These are phyloP conservation scores for Anas acuta DNA, from an alignment of 2,797 vertebrate genomes.

Conservation along the genomic window DNA sequence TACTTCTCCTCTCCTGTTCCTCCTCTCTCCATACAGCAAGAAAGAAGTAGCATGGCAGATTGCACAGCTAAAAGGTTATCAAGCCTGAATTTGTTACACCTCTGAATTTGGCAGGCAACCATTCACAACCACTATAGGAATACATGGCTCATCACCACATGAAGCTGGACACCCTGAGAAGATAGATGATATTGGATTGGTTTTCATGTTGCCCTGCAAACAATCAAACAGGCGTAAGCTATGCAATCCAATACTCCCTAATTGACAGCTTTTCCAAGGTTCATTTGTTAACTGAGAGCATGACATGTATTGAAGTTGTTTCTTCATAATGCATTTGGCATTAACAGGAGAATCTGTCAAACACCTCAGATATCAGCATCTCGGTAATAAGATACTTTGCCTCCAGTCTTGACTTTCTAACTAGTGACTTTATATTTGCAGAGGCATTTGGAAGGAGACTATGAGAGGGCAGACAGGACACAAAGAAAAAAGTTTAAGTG, in stretches of 20 bases:
- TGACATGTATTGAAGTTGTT: slow-evolving; percentile 56
- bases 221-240: slow-evolving; percentile 10
- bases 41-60: background rate
- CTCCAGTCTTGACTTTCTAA: background rate
- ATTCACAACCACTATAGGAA: background rate
- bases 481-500: background rate
- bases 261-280: slow-evolving; percentile 55
- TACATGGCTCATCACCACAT: background rate
- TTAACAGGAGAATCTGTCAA: slow-evolving; percentile 29
- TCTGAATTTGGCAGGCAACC: background rate
- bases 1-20: background rate
- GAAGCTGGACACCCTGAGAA: slow-evolving; percentile 20
- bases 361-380: background rate
- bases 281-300: slow-evolving; percentile 64
- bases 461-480: background rate
- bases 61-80: background rate
- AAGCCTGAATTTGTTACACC: background rate
- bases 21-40: background rate
- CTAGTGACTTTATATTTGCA: background rate
- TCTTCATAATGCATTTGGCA: slow-evolving; percentile 60
- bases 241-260: slow-evolving; percentile 30
- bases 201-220: slow-evolving; percentile 38
- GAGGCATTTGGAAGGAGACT: background rate
- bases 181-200: background rate
- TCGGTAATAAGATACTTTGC: background rate